Base-by-base conservation (phyloP, 1,140 invertebrate species). In the Brachionus calyciflorus region DNA sequence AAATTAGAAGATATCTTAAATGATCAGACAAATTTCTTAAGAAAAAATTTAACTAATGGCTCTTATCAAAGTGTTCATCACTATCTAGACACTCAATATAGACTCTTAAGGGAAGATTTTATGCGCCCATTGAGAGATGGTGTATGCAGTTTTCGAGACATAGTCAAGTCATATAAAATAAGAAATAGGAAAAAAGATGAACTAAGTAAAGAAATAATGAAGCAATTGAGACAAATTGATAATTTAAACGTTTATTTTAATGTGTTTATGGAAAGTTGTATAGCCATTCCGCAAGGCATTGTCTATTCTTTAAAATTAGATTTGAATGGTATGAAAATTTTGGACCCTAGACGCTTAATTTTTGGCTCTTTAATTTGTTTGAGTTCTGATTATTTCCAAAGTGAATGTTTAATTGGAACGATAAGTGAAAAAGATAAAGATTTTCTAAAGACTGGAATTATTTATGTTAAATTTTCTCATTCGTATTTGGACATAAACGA, bases 41-140 rank as follows among this genome's bases (percentile, higher is more conserved):
- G 88, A 3, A 82, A 86, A 10, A 91, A 90, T 81, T 87, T 89
- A 46, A 80, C 87, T 0, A 79, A 87, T 33, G 90, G 90, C 2
- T 79, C 82, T 0, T 92, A 91, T 81, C 79, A 83, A 10, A 83
- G 87, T 81, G 84, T 88, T 0, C 86, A 90, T 33, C 88, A 91
- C 79, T 93, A 93, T 81, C 82, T 93, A 9, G 90, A 92, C 80
- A 17, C 37, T 65, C 91, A 93, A 79, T 91, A 91, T 80, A 83
- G 90, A 12, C 83, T 92, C 2, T 82, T 93, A 24, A 81, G 90
- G 7, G 91, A 93, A 84, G 91, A 93, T 79, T 84, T 85, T 48
- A 77, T 85, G 40, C 73, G 79, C n/a, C 84, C 86, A n/a, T 76
- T 87, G n/a, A 73, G 85, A 63, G 78, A 83, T 14, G 85, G 85